Conservation (phyloP, 2,797 vertebrate genomes). For the Hippocampus kuda region DNA sequence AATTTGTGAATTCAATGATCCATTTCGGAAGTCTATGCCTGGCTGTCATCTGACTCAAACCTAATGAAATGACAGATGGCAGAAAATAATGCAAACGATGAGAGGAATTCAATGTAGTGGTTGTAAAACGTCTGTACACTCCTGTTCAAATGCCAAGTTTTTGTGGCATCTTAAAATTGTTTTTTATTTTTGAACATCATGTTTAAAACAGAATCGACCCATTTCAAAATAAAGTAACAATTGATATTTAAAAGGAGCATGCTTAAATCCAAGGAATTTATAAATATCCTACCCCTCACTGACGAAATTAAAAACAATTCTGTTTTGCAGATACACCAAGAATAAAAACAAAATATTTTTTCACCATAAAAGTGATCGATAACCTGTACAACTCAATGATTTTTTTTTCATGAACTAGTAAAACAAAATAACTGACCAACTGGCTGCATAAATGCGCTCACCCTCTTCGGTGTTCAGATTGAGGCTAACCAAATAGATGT, state of each 20-base stretch:
- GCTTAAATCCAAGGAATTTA: too few relatives aligned
- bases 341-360: not conserved
- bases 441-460: not conserved
- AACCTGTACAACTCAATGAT: not conserved
- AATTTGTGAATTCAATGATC: constrained; percentile 4
- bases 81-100: constrained; percentile 16
- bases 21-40: not conserved
- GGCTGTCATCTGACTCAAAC: constrained; percentile 19
- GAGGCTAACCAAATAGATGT: not conserved
- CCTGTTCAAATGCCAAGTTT: not conserved
- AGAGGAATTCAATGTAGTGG: constrained; percentile 6
- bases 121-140: not conserved
- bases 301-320: too few relatives aligned
- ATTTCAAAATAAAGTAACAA: too few relatives aligned
- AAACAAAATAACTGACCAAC: not conserved
- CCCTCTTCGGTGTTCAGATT: not conserved
- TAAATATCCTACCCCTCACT: too few relatives aligned
- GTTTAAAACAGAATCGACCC: too few relatives aligned
- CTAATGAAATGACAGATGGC: constrained; percentile 20
- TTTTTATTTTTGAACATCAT: too few relatives aligned
- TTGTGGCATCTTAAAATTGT: not conserved
- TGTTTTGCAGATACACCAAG: not conserved
- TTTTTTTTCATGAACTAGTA: not conserved
- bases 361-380: not conserved
- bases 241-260: too few relatives aligned